Base-by-base conservation (phyloP, 2,797 vertebrate genomes). In the Lates japonicus region DNA sequence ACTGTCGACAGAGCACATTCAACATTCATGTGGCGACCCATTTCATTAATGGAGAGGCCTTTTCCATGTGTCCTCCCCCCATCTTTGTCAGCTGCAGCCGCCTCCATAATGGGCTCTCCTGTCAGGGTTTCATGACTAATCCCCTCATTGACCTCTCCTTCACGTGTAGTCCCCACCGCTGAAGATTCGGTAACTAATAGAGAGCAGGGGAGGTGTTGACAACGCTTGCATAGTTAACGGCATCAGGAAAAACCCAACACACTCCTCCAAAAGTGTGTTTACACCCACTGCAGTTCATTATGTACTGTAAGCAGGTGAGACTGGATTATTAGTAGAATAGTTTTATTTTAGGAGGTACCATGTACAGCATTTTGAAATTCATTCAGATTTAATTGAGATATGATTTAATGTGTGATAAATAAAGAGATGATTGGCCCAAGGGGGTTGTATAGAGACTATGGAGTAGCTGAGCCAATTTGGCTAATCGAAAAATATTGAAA, bases 111-210 rank as follows among this genome's bases (percentile, higher is more conserved):
- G 84, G 83, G 60, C 79, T 80, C 78, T 88, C 62, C 87, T 93
- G 92, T 94, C 92, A 87, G 80, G 86, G 85, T 81, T 85, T 84
- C 82, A 80, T 94, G 93, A 95, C 88, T 93, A 91, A 95, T 93
- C 88, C 76, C 88, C 85, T 90, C 88, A 85, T 89, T 94, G 93
- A 95, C 95, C 94, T 91, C 90, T 87, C 88, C 91, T 87, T 94
- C 90, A 86, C 86, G 85, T 35, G 48, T 70, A 72, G 83, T 85
- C 81, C 70, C 71, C 83, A 51, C 66, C 20, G 33, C 69, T 69
- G 72, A 73, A 66, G 76, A 82, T 82, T 84, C 60, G 35, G 72
- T 90, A 22, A 71, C 49, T 51, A 46, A 52, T 79, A 19, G 20
- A 77, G 54, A 41, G 16, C 37, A 49, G 42, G 48, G 65, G 59